Evolutionary conservation across 1,140 invertebrate genomes (phyloP).

Genomic region (Bombus consobrinus): DNA sequence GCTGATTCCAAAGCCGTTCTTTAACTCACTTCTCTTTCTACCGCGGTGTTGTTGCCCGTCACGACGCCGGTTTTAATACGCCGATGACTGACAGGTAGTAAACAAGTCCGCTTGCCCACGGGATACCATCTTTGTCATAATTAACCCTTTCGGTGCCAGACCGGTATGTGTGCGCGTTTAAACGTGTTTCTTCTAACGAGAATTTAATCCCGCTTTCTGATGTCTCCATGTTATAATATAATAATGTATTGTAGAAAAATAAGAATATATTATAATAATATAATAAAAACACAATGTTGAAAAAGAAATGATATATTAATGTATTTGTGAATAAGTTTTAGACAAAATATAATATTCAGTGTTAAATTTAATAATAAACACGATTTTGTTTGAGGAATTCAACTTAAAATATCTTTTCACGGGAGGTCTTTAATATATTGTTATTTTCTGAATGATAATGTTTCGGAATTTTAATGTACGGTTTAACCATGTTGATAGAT

Average conservation of each 20-base stretch:
- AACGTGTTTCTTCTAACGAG: slow-evolving; percentile 1
- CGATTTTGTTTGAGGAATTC: not conserved
- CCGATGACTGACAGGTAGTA: slow-evolving; percentile 64
- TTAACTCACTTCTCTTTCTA: slow-evolving; percentile 28
- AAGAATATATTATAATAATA: not conserved
- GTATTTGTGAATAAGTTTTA: not conserved
- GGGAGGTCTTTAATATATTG: not conserved
- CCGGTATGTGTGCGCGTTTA: slow-evolving; percentile 32
- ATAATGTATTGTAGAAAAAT: not conserved
- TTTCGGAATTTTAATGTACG: not conserved
- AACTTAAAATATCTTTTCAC: too few species aligned
- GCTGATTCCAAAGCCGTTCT: slow-evolving; percentile 10
- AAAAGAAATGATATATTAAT: not conserved
- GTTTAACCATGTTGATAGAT: not conserved
- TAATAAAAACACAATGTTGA: not conserved
- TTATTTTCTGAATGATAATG: not conserved
- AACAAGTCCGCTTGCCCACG: slow-evolving; percentile 50
- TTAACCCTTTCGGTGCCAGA: slow-evolving; percentile 44
- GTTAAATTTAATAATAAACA: not conserved
- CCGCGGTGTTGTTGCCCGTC: slow-evolving; percentile 33
- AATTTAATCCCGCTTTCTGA: not conserved
- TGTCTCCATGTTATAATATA: not conserved
- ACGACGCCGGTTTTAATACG: slow-evolving; percentile 44
- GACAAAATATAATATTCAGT: not conserved
- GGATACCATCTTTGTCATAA: slow-evolving; percentile 56